A percentile compares a stretch with the other conserved stretches of the same genome.
These are phyloP conservation scores for Anoplophora glabripennis DNA, from an alignment of 1,140 invertebrate species.

Conservation along the genomic window DNA sequence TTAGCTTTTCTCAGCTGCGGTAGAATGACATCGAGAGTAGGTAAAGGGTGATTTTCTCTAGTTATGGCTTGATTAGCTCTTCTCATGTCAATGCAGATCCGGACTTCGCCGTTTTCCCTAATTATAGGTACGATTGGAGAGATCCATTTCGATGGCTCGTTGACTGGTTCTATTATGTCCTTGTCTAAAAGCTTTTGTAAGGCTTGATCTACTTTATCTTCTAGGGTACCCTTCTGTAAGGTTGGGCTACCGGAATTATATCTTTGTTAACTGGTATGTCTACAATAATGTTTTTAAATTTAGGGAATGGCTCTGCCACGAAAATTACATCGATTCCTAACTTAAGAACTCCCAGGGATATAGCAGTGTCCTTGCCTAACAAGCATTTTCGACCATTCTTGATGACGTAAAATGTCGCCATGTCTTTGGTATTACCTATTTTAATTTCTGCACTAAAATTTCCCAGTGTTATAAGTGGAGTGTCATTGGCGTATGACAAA, in stretches of 20 bases:
- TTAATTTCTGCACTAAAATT: too few relatives aligned
- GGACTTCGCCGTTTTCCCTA: constrained; percentile 1
- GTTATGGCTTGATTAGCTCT: constrained; percentile 26
- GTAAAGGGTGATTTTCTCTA: constrained; percentile 36
- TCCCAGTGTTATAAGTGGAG: too few relatives aligned
- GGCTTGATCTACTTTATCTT: constrained; percentile 17
- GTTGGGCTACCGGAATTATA: constrained; percentile 16
- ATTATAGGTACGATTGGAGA: not conserved
- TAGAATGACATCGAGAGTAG: constrained; percentile 33
- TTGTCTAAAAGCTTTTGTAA: not conserved
- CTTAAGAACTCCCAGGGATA: too few relatives aligned
- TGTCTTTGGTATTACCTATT: too few relatives aligned
- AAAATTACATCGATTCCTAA: not conserved
- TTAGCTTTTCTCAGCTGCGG: constrained; percentile 30
- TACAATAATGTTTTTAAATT: constrained; percentile 14
- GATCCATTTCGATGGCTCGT: constrained; percentile 1
- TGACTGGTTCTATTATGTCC: constrained; percentile 6
- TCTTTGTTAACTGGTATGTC: constrained; percentile 13
- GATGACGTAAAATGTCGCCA: too few relatives aligned
- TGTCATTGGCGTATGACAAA: not conserved
- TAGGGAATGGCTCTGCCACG: constrained; percentile 4
- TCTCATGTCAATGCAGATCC: constrained; percentile 2
- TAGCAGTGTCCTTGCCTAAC: too few relatives aligned
- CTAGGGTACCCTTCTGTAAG: constrained; percentile 16
- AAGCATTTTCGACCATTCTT: too few relatives aligned